Evolutionary conservation across 2,797 vertebrate species (phyloP).

Genomic region (Microtus agrestis): DNA sequence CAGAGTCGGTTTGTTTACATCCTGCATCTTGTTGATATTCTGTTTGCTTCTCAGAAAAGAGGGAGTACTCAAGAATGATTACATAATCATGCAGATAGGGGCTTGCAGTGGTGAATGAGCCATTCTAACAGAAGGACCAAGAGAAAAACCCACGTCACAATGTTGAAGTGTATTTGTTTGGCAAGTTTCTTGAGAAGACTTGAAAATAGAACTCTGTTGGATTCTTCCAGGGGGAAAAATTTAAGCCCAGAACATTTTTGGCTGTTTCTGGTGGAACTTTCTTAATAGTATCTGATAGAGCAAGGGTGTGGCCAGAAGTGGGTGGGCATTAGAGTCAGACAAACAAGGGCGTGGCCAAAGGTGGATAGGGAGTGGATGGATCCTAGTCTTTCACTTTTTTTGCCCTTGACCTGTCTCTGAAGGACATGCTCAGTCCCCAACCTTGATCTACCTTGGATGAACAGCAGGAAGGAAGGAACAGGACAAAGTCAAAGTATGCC

Average conservation of each 20-base stretch:
- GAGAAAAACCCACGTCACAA: constrained; percentile 43
- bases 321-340: background rate
- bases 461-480: background rate
- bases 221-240: background rate
- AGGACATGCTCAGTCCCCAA: background rate
- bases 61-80: constrained; percentile 86
- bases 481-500: background rate
- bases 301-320: background rate
- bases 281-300: constrained; percentile 49
- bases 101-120: constrained; percentile 83
- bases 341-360: background rate
- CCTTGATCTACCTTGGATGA: background rate
- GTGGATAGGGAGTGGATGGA: background rate
- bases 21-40: constrained; percentile 82
- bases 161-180: constrained; percentile 57
- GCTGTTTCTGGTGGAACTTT: constrained; percentile 66
- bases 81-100: constrained; percentile 87
- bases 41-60: constrained; percentile 86
- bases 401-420: constrained; percentile 30
- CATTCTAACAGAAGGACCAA: constrained; percentile 4
- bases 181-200: constrained; percentile 56
- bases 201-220: background rate
- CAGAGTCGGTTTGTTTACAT: constrained; percentile 83
- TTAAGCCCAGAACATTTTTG: constrained; percentile 10
- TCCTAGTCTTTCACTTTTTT: background rate